Evolutionary conservation across 1,140 invertebrate species (phyloP).

Genomic region (Cydia splendana): DNA sequence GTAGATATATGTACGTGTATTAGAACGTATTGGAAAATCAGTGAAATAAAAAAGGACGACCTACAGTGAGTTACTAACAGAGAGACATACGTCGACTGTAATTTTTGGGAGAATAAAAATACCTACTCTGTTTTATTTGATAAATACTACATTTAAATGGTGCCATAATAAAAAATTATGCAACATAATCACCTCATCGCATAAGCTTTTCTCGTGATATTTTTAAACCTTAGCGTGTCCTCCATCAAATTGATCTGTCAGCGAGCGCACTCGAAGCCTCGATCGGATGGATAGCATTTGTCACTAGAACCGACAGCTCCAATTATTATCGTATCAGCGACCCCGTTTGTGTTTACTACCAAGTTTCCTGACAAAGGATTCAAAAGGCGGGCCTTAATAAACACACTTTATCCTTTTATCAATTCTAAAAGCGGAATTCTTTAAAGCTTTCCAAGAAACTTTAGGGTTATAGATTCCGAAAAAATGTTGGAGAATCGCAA

Average conservation of each 20-base stretch:
- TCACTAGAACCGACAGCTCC: conserved; percentile 27
- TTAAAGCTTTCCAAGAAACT: no score
- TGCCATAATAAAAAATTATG: not conserved
- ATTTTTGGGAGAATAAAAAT: no score
- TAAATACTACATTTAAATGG: not conserved
- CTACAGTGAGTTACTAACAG: no score
- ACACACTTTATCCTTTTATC: not conserved
- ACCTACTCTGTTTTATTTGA: no score
- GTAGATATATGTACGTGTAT: no score
- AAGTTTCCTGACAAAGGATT: conserved; percentile 18
- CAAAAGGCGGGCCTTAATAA: conserved; percentile 14
- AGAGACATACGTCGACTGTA: no score
- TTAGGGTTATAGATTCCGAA: no score
- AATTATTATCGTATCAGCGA: conserved; percentile 26
- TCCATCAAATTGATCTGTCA: conserved; percentile 14
- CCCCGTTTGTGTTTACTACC: conserved; percentile 10
- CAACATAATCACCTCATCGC: not conserved
- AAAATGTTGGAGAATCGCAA: no score
- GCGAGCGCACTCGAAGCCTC: not conserved
- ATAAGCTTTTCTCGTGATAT: not conserved
- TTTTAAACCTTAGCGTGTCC: conserved; percentile 5
- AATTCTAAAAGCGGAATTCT: not conserved
- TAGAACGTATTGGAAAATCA: no score
- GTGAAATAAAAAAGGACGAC: no score
- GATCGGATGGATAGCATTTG: conserved; percentile 19